Evolutionary conservation across 2,113 vertebrate species (phyloP).

Genomic region (Myiagra hebetior): DNA sequence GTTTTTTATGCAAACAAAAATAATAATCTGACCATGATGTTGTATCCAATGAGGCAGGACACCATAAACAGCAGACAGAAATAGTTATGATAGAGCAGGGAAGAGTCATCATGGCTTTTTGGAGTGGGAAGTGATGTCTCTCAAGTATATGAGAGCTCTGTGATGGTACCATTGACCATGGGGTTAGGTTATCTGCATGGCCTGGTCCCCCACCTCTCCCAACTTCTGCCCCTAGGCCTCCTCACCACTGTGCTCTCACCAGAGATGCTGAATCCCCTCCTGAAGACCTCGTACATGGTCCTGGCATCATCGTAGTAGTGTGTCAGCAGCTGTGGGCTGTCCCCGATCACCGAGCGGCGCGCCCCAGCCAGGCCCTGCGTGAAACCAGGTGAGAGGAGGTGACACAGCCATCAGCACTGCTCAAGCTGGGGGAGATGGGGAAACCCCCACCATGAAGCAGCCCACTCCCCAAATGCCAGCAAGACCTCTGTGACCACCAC

Average conservation of each 20-base stretch:
- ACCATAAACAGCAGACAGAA: not conserved
- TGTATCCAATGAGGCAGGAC: not conserved
- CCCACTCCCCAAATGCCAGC: not conserved
- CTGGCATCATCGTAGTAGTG: slow-evolving; percentile 93
- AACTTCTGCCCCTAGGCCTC: not conserved
- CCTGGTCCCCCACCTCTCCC: not conserved
- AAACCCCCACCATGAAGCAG: not conserved
- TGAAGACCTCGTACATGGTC: slow-evolving; percentile 96
- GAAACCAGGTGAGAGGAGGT: rapidly evolving
- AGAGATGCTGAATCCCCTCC: slow-evolving; percentile 90
- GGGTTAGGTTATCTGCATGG: not conserved
- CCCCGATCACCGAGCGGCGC: slow-evolving; percentile 86
- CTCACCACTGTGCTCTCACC: slow-evolving; percentile 69
- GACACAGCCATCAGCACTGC: not conserved
- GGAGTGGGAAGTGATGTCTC: not conserved
- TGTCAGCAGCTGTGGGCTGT: slow-evolving; percentile 80
- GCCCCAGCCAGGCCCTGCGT: slow-evolving; percentile 77
- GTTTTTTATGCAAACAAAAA: not conserved
- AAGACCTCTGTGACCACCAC: not conserved
- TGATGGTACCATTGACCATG: rapidly evolving
- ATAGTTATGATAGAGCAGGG: not conserved
- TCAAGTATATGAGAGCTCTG: not conserved
- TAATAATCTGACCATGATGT: not conserved
- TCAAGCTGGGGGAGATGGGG: rapidly evolving
- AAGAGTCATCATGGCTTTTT: not conserved